These are phyloP conservation scores for Aplocera efformata DNA, from an alignment of 2,888 invertebrate species.

Conservation along the genomic window DNA sequence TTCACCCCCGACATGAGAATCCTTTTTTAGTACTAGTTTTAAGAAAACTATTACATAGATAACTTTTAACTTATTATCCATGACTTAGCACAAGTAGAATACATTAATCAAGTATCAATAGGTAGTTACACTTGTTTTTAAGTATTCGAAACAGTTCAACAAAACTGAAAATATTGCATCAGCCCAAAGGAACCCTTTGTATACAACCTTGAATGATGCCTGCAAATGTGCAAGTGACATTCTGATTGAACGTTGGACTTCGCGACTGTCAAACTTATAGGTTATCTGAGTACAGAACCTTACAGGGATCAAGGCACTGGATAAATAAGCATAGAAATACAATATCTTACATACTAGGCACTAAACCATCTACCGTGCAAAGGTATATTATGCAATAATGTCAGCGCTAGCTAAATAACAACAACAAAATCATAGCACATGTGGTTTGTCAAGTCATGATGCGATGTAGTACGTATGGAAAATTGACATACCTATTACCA, in stretches of 20 bases:
- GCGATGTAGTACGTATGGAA: slow-evolving; percentile 61
- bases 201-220: slow-evolving; percentile 54
- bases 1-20: too few relatives aligned
- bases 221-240: slow-evolving; percentile 53
- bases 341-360: slow-evolving; percentile 34
- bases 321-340: slow-evolving; percentile 36
- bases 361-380: slow-evolving; percentile 51
- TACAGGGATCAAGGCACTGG: slow-evolving; percentile 32
- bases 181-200: slow-evolving; percentile 30
- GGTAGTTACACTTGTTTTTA: too few relatives aligned
- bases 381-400: slow-evolving; percentile 55
- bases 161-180: slow-evolving; percentile 25
- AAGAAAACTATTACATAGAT: too few relatives aligned
- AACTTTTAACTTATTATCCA: too few relatives aligned
- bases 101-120: too few relatives aligned
- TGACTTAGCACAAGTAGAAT: too few relatives aligned
- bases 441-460: slow-evolving; percentile 71
- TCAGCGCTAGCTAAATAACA: slow-evolving; percentile 61
- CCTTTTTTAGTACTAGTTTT: too few relatives aligned
- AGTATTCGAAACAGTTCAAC: background rate
- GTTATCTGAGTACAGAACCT: slow-evolving; percentile 52
- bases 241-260: slow-evolving; percentile 70
- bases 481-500: slow-evolving; percentile 70
- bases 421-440: slow-evolving; percentile 73
- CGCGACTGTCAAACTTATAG: slow-evolving; percentile 69